Evolutionary conservation across 2,113 vertebrate species (phyloP), one percentile per base, ranked within the genome.

Genomic region (Muntiacus reevesi): DNA sequence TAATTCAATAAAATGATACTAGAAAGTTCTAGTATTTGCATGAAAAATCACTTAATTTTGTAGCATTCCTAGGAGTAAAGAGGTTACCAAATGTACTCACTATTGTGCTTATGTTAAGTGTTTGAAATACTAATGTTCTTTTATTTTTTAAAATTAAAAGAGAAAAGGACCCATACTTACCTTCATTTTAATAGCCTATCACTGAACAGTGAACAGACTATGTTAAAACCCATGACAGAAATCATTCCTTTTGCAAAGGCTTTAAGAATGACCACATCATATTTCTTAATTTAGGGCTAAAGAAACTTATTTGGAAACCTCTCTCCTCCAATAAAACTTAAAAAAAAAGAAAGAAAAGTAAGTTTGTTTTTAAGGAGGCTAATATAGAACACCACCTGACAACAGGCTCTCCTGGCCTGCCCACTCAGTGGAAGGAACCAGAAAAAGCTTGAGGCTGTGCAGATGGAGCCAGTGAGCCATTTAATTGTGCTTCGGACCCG

Each of bases 11-110:
- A 95, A 89, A 64, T 89, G 10, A 17, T 89, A 76, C n/a, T 93
- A 93, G 62, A 85, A 95, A 86, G 30, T 95, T 91, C 27, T 78
- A 47, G 47, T 47, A 1, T 83, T 67, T 92, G 17, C 3, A 25
- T 79, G 11, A 78, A 96, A 50, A 33, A 60, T 97, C 16, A 93
- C 78, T 76, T 25, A 64, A 91, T 97, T 91, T 96, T 59, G 19
- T 8, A 91, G n/a, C 30, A 88, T 57, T 96, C 89, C 43, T 96
- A 30, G 67, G 45, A n/a, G 19, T 47, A 86, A 95, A 84, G 47
- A 94, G 43, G 55, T 50, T 47, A 59, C 13, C 17, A 67, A 62
- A 82, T 89, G 21, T 67, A 64, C 4, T 94, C 27, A 47, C 30
- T 96, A 30, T 93, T 91, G 92, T 96, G 50, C 6, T 36, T 86